phyloP scores from a whole-genome alignment of 2,888 invertebrate genomes.

The Nemotelus pantherinus region DNA sequence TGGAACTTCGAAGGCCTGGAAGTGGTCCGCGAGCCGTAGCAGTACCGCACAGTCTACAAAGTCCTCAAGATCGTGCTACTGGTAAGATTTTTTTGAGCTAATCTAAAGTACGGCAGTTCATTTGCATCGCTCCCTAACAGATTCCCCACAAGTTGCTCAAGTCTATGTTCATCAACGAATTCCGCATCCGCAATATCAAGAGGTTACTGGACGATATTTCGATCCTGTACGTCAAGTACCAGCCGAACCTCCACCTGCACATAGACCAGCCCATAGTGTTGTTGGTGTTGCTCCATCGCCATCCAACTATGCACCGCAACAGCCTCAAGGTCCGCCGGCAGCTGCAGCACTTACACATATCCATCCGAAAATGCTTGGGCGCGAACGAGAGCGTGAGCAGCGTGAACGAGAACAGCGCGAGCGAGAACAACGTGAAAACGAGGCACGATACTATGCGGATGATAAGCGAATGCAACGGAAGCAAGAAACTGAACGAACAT shows the following conservation, averaged over 20 bases:
- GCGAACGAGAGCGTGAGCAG: slow-evolving; percentile 57
- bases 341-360: slow-evolving; percentile 52
- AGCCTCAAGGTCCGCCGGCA: slow-evolving; percentile 49
- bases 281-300: slow-evolving; percentile 63
- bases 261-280: slow-evolving; percentile 62
- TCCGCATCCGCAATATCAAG: slow-evolving; percentile 64
- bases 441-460: slow-evolving; percentile 44
- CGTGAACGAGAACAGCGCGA: slow-evolving; percentile 58
- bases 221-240: slow-evolving; percentile 66
- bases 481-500: slow-evolving; percentile 56
- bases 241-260: slow-evolving; percentile 72
- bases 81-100: slow-evolving; percentile 61
- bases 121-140: slow-evolving; percentile 56
- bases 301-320: slow-evolving; percentile 52
- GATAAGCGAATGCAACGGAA: slow-evolving; percentile 35
- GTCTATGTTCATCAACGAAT: slow-evolving; percentile 70
- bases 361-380: slow-evolving; percentile 53
- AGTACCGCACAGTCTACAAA: slow-evolving; percentile 75
- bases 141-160: slow-evolving; percentile 76
- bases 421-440: slow-evolving; percentile 54
- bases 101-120: not conserved
- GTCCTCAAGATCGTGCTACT: slow-evolving; percentile 75
- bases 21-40: slow-evolving; percentile 70
- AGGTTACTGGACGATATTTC: slow-evolving; percentile 67
- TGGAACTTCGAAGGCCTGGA: slow-evolving; percentile 74